Base-by-base conservation (phyloP, 30 jellyfish, hydroid and myxozoan species). In the Aurelia sp. region DNA sequence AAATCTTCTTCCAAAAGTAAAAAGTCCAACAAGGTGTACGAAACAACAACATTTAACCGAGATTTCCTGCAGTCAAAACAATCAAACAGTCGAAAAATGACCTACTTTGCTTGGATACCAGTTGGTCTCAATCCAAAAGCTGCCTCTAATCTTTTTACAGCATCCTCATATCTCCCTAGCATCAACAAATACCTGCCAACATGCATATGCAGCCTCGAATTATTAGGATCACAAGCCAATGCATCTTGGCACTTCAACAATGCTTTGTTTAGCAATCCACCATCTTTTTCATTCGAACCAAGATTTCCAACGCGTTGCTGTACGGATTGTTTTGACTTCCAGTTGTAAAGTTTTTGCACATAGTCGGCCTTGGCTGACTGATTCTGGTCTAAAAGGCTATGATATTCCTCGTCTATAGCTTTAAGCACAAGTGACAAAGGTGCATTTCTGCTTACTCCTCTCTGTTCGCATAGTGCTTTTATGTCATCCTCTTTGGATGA, bases 341-440 rank as follows among this genome's bases (percentile, higher is more conserved):
- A 91, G 11, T 84, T 92, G 77, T 85, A 91, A 24, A 91, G 77
- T 27, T 85, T 91, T 63, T 91, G 98, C 57, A 86, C 85, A 58
- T 91, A 91, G 70, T 91, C 98, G 16, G 98, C 98, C 30, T 91
- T 91, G 21, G 90, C 96, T 20, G 98, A 85, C 51, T 78, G 91
- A 22, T 86, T 73, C 70, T 80, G 94, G 20, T 84, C 92, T 64
- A 91, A 31, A 22, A 91, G 63, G 35, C 64, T 41, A 48, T 85
- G 98, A 80, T 91, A 91, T 59, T 91, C 98, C 68, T 85, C 84
- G 79, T 91, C 98, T 5, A 91, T 31, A 12, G 98, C 98, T 64
- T 85, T 85, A 21, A 91, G 88, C 48, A 86, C 80, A 4, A 59
- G 74, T n/a, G 96, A 47, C 64, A 73, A 67, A 18, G 92, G 65